Percentiles rank a stretch among this genome's conserved stretches.
Conservation (phyloP, 2,113 vertebrate genomes). For the Falco punctatus region DNA sequence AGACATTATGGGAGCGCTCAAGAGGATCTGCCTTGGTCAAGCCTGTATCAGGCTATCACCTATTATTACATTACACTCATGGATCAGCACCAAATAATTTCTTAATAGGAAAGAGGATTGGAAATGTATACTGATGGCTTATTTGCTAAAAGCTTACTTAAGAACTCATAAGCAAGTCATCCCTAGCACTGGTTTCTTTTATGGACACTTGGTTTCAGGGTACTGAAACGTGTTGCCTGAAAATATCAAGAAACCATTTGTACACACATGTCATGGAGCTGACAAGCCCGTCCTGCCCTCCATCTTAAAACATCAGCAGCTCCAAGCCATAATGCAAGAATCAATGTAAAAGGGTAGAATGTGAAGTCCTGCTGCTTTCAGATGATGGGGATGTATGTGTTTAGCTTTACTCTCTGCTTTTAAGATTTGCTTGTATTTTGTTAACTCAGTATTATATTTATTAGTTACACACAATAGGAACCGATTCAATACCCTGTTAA, state of each 20-base stretch:
- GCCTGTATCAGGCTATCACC: not conserved
- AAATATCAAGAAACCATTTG: not conserved
- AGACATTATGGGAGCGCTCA: not conserved
- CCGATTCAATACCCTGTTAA: not conserved
- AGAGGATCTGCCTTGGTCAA: not conserved
- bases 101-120: not conserved
- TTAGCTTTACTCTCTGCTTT: not conserved
- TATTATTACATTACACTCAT: not conserved
- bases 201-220: not conserved
- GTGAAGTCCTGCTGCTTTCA: not conserved
- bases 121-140: not conserved
- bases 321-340: not conserved
- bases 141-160: not conserved
- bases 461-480: not conserved
- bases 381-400: not conserved
- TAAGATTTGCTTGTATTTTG: not conserved
- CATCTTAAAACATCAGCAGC: not conserved
- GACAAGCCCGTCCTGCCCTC: not conserved
- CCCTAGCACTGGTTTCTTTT: not conserved
- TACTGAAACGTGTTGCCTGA: not conserved
- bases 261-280: accelerated
- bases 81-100: not conserved
- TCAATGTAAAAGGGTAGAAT: not conserved
- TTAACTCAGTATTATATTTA: not conserved
- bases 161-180: not conserved